These are phyloP conservation scores for Creontiades dilutus DNA, from an alignment of 2,888 invertebrate species.

Conservation along the genomic window DNA sequence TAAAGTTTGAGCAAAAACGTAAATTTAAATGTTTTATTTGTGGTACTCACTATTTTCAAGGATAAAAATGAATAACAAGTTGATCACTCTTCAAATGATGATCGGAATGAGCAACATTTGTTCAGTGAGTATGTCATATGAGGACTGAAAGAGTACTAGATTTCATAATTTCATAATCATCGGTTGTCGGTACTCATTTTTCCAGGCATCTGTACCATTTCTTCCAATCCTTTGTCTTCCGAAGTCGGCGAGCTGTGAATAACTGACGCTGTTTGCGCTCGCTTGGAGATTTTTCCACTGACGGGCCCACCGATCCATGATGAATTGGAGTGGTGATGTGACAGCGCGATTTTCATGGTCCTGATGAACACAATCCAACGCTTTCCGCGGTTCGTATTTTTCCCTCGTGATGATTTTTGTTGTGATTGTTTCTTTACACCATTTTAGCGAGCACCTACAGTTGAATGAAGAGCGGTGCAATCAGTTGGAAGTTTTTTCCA, in stretches of 20 bases:
- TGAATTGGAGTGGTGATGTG: constrained; percentile 5
- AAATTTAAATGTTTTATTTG: too few species aligned
- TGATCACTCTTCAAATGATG: too few species aligned
- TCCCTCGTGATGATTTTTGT: not conserved
- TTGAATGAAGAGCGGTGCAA: too few species aligned
- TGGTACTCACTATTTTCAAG: too few species aligned
- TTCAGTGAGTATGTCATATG: too few species aligned
- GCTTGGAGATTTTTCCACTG: not conserved
- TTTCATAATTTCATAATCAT: too few species aligned
- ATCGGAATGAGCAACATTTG: too few species aligned
- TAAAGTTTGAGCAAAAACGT: too few species aligned
- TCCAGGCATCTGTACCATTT: not conserved
- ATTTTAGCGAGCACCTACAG: not conserved
- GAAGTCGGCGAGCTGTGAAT: not conserved
- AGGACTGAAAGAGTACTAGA: too few species aligned
- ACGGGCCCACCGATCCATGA: not conserved
- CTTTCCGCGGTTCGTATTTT: not conserved
- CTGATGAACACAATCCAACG: not conserved
- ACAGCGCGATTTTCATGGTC: not conserved
- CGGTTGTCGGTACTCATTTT: not conserved
- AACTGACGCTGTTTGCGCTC: not conserved
- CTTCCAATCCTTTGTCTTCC: not conserved
- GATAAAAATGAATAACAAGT: too few species aligned
- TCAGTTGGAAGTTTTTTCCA: too few species aligned
- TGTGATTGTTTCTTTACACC: not conserved